phyloP scores from a whole-genome alignment of 2,113 vertebrate genomes.

The Forbesichthys papilliferus region DNA sequence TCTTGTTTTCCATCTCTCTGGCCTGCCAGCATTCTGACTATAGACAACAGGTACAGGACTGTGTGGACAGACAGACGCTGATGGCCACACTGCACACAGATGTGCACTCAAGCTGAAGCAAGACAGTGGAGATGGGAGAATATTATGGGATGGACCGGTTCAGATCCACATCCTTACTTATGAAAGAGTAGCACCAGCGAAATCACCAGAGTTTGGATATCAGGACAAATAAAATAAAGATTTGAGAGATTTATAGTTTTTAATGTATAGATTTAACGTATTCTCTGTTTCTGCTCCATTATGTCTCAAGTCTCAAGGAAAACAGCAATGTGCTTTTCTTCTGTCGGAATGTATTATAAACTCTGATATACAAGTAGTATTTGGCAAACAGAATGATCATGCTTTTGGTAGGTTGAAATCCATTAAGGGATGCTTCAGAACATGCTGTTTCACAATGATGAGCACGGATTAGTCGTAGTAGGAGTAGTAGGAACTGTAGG shows the following conservation, averaged over 20 bases:
- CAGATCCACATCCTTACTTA: slow-evolving; percentile 39
- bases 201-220: slow-evolving; percentile 13
- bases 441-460: no score
- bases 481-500: no score
- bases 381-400: no score
- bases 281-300: slow-evolving; percentile 1
- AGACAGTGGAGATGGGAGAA: slow-evolving; percentile 1
- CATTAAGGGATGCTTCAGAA: no score
- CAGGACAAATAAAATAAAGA: no score
- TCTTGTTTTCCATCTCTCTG: slow-evolving; percentile 29
- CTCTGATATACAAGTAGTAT: no score
- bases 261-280: not conserved
- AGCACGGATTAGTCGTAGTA: no score
- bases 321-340: not conserved
- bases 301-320: not conserved
- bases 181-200: slow-evolving; percentile 28
- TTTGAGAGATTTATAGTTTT: not conserved
- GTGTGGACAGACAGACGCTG: slow-evolving; percentile 54
- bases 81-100: slow-evolving; percentile 58
- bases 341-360: not conserved
- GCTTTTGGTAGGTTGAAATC: no score
- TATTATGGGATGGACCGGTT: slow-evolving; percentile 46
- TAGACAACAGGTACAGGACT: slow-evolving; percentile 56
- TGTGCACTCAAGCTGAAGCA: slow-evolving; percentile 68
- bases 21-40: slow-evolving; percentile 60